Percentiles rank a stretch among this genome's conserved stretches.
Evolutionary conservation across 2,797 vertebrate species (phyloP).

Genomic region (Sebastes variabilis): DNA sequence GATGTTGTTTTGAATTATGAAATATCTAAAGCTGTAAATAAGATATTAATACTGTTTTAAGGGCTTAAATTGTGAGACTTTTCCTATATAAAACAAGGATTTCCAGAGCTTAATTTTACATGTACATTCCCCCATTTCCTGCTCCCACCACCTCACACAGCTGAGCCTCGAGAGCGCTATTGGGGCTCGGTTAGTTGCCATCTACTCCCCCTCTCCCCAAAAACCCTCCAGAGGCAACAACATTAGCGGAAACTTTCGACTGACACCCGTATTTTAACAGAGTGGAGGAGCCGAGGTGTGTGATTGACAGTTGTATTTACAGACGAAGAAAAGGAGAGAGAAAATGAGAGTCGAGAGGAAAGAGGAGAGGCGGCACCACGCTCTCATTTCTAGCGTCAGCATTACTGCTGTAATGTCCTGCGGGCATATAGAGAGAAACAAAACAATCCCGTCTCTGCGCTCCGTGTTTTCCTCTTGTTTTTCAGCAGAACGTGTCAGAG

Average conservation of each 20-base stretch:
- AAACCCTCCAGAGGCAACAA: conserved; percentile 24
- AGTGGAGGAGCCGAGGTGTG: background rate
- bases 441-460: conserved; percentile 15
- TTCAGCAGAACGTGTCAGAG: conserved; percentile 15
- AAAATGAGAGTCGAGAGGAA: conserved; percentile 11
- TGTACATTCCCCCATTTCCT: background rate
- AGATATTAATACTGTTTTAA: background rate
- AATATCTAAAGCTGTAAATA: background rate
- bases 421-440: conserved; percentile 18
- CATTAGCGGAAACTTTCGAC: background rate
- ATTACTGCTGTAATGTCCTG: conserved; percentile 39
- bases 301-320: conserved; percentile 40
- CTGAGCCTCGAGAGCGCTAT: background rate
- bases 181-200: conserved; percentile 4
- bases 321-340: background rate
- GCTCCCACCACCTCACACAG: background rate
- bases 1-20: background rate
- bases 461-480: conserved; percentile 2
- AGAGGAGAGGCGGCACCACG: background rate
- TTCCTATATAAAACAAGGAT: background rate
- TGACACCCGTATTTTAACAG: background rate
- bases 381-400: conserved; percentile 33
- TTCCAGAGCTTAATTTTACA: background rate
- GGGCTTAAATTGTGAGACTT: background rate
- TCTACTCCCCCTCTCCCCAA: background rate